Base-by-base conservation (phyloP, 2,888 invertebrate species). In the Callyntrura sp. region DNA sequence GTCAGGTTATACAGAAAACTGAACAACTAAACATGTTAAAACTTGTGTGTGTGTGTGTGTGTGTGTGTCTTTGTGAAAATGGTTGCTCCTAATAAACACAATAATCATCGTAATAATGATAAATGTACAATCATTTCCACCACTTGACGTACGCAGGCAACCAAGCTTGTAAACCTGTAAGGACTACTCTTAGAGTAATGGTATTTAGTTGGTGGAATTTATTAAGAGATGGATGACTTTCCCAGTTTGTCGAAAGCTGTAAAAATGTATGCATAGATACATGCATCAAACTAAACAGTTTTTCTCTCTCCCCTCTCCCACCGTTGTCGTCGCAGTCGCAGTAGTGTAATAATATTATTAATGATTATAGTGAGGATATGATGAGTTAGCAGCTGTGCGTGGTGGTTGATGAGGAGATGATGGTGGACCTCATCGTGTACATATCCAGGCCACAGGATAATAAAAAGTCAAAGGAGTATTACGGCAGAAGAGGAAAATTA, bases 61-160 rank as follows among this genome's bases (percentile, higher is more conserved):
- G n/a, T n/a, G n/a, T n/a, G n/a, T n/a, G n/a, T n/a, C n/a, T n/a
- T n/a, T n/a, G n/a, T n/a, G n/a, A n/a, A n/a, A n/a, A n/a, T n/a
- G n/a, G n/a, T n/a, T n/a, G n/a, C n/a, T n/a, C n/a, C n/a, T n/a
- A n/a, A n/a, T n/a, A n/a, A n/a, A n/a, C n/a, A n/a, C n/a, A n/a
- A n/a, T n/a, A n/a, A n/a, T n/a, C n/a, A n/a, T n/a, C n/a, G 48
- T 73, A 73, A 73, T 57, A 79, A 28, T n/a, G 57, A 57, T 17
- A 57, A 57, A 35, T 28, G 48, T 51, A 14, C 57, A 79, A 79
- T 79, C 79, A 57, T 79, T 79, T 79, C 79, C 79, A 57, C 79
- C 23, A 79, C 79, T 79, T 79, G 79, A 79, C 57, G 79, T n/a
- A n/a, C n/a, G n/a, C 79, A 79, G 79, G 55, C 57, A 79, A 79